Evolutionary conservation across 2,888 invertebrate genomes (phyloP).

Genomic region (Stomorhina lunata): DNA sequence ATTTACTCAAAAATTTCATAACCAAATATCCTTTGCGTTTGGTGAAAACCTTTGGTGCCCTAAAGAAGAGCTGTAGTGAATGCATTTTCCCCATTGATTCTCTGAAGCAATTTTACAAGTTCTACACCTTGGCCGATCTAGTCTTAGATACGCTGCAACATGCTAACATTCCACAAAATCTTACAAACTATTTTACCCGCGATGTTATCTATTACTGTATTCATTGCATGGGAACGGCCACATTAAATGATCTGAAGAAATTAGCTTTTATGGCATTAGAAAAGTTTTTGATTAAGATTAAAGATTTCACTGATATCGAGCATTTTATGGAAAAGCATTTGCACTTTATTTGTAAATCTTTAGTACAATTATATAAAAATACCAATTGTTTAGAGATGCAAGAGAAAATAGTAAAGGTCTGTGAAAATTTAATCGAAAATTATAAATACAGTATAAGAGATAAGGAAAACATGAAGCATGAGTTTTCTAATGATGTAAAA

Average conservation of each 20-base stretch:
- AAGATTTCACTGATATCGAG: conserved; percentile 30
- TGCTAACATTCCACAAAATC: conserved; percentile 46
- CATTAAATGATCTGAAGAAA: conserved; percentile 3
- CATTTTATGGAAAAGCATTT: conserved; percentile 66
- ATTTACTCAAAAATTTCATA: conserved; percentile 46
- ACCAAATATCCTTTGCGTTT: conserved; percentile 69
- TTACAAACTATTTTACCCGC: conserved; percentile 70
- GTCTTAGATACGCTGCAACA: conserved; percentile 68
- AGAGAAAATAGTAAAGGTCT: conserved; percentile 58
- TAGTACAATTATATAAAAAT: conserved; percentile 66
- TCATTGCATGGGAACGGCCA: conserved; percentile 53
- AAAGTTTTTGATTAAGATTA: conserved; percentile 23
- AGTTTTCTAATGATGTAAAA: conserved; percentile 67
- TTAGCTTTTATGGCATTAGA: conserved; percentile 44
- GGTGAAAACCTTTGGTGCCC: conserved; percentile 70
- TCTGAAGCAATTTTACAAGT: conserved; percentile 71
- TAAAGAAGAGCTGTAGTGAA: conserved; percentile 72
- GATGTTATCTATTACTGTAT: conserved; percentile 74
- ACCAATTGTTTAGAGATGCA: conserved; percentile 46
- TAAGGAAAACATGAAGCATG: conserved; percentile 68
- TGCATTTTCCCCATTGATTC: conserved; percentile 70
- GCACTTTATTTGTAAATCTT: conserved; percentile 70
- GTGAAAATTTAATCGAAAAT: conserved; percentile 67
- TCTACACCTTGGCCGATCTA: conserved; percentile 71
- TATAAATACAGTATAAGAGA: conserved; percentile 66